Base-by-base conservation (phyloP, 2,888 invertebrate species). In the Eilema sororculum region DNA sequence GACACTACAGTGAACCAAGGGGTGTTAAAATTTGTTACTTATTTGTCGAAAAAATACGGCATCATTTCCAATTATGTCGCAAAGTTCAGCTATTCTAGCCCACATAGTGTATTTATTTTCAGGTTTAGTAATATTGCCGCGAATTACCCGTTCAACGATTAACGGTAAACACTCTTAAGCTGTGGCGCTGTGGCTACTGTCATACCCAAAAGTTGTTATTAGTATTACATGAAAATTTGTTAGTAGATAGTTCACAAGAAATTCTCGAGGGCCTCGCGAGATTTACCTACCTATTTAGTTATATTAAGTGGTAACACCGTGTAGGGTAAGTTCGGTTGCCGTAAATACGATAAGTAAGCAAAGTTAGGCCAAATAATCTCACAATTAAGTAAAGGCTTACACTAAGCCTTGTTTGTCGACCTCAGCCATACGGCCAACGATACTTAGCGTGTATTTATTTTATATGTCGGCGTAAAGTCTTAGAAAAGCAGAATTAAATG, bases 281-380 rank as follows among this genome's bases (percentile, higher is more conserved):
- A 72, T 67, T 78, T 33, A 64, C 66, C 74, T 33, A 64, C 66
- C 74, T 73, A 72, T 75, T 80, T 77, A 74, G 77, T 74, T 74
- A 72, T 71, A 78, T 77, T 71, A 77, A 77, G 74, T 75, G 75
- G 72, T 59, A 80, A 75, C 76, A 76, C 73, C 71, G 76, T 78
- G 78, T 74, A 74, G 77, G 71, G 68, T 77, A 79, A 85, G 76
- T 84, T 78, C 78, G 84, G 84, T 81, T 79, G 85, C 84, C 84
- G 88, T 85, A 84, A 87, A 88, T 85, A 88, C 87, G 89, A 89
- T 89, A 89, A 89, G 89, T 88, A 86, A 86, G 84, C 86, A 78
- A 86, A 85, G 83, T 87, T 87, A 87, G 83, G 82, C 84, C 80
- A 87, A 85, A 84, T 89, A 90, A 90, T 90, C 90, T 88, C 82